A percentile compares a stretch with the other conserved stretches of the same genome.
Conservation (phyloP, 2,797 vertebrate species). For the Sebastes minor region DNA sequence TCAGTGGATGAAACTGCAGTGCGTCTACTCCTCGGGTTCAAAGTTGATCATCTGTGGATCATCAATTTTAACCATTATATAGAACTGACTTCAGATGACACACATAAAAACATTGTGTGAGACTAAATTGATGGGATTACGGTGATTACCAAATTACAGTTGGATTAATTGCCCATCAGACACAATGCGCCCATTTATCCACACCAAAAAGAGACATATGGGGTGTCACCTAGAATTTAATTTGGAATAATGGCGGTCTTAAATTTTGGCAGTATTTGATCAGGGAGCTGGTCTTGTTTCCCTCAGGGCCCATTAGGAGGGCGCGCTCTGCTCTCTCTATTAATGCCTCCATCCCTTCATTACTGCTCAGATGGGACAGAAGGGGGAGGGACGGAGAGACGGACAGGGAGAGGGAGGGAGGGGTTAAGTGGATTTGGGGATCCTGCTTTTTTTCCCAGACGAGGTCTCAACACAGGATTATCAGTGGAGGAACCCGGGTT, state of each 20-base stretch:
- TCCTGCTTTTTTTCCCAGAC: constrained; percentile 57
- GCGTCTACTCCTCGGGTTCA: neutral
- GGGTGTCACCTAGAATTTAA: constrained; percentile 54
- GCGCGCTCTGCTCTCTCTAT: constrained; percentile 42
- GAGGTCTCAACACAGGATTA: constrained; percentile 64
- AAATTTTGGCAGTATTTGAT: constrained; percentile 72
- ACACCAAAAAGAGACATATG: constrained; percentile 34
- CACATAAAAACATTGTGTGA: neutral
- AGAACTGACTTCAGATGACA: neutral
- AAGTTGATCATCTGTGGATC: constrained; percentile 19
- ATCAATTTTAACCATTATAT: neutral
- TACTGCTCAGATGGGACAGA: constrained; percentile 61
- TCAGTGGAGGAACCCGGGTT: constrained; percentile 21
- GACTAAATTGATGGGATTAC: constrained; percentile 34
- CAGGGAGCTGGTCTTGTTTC: constrained; percentile 57
- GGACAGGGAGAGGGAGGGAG: neutral
- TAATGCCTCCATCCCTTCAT: constrained; percentile 58
- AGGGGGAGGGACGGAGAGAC: constrained; percentile 27
- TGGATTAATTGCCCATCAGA: constrained; percentile 46
- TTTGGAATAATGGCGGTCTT: constrained; percentile 56
- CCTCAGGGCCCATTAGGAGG: constrained; percentile 60
- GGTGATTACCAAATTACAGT: constrained; percentile 38
- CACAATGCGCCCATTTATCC: constrained; percentile 31
- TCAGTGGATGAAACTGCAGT: neutral
- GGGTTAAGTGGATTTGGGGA: constrained; percentile 67